These are phyloP conservation scores for Pelmatolapia mariae DNA, from an alignment of 2,113 vertebrate genomes.

Conservation along the genomic window DNA sequence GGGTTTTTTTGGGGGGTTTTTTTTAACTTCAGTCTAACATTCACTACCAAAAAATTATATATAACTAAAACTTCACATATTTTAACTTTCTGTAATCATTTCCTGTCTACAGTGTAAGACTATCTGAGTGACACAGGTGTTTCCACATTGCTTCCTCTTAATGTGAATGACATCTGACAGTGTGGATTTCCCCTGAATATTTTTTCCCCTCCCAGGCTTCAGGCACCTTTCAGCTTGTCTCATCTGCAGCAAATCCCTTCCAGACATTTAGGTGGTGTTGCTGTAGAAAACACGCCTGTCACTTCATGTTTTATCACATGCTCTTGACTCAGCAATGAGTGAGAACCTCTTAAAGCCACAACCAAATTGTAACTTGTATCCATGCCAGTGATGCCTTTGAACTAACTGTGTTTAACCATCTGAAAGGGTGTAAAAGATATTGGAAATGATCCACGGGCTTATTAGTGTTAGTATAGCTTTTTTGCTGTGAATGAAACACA, in stretches of 20 bases:
- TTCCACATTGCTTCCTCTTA: not conserved
- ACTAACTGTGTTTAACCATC: conserved; percentile 24
- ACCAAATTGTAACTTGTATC: not conserved
- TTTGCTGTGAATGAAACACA: not conserved
- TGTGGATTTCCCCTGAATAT: conserved; percentile 22
- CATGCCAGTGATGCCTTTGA: not conserved
- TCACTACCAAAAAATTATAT: not conserved
- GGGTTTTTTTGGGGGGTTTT: no score
- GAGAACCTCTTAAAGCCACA: conserved; percentile 1
- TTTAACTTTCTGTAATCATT: not conserved
- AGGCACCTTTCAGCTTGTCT: conserved; percentile 1
- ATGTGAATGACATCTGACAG: conserved; percentile 46
- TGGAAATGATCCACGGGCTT: not conserved
- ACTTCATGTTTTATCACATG: conserved; percentile 37
- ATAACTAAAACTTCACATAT: not conserved
- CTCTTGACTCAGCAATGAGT: conserved; percentile 40
- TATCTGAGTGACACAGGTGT: conserved; percentile 35
- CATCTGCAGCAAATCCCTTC: conserved; percentile 9
- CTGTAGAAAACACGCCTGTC: conserved; percentile 34
- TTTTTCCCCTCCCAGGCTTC: not conserved
- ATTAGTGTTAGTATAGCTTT: not conserved
- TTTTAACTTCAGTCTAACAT: not conserved
- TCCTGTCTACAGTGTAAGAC: not conserved
- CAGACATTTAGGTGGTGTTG: conserved; percentile 13
- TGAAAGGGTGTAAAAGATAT: conserved; percentile 21